Conservation (phyloP, 2,797 vertebrate species). For the Galago senegalensis region DNA sequence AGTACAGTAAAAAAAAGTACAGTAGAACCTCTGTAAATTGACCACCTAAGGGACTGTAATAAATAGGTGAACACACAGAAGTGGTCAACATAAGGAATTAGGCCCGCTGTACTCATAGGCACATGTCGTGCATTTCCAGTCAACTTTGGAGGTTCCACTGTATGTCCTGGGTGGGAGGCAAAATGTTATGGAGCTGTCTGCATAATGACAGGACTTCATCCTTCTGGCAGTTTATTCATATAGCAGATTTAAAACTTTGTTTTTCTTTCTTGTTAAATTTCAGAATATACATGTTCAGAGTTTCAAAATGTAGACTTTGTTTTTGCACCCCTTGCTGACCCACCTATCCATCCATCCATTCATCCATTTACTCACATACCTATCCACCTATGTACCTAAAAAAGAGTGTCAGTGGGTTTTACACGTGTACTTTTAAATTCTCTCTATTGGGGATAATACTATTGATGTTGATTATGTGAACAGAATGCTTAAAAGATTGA, state of each 20-base stretch:
- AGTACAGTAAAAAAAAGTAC: slow-evolving; percentile 1
- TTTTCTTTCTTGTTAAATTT: too few species aligned
- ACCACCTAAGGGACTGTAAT: too few species aligned
- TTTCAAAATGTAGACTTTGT: not conserved
- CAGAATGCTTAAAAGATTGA: not conserved
- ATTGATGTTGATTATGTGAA: not conserved
- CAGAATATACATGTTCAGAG: not conserved
- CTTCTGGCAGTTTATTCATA: not conserved
- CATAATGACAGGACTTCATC: not conserved
- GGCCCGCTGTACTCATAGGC: too few species aligned
- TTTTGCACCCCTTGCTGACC: not conserved
- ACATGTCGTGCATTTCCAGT: too few species aligned
- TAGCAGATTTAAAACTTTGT: not conserved
- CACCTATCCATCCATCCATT: not conserved
- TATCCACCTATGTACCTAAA: not conserved
- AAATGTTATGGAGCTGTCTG: not conserved
- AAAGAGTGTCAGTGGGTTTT: not conserved
- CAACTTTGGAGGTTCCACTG: not conserved
- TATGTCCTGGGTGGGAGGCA: not conserved
- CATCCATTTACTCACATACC: not conserved
- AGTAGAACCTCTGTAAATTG: too few species aligned
- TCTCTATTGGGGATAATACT: not conserved
- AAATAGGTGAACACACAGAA: too few species aligned
- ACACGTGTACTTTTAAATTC: not conserved
- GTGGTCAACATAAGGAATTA: too few species aligned